phyloP scores from a whole-genome alignment of 2,113 vertebrate species.

The Vombatus ursinus region DNA sequence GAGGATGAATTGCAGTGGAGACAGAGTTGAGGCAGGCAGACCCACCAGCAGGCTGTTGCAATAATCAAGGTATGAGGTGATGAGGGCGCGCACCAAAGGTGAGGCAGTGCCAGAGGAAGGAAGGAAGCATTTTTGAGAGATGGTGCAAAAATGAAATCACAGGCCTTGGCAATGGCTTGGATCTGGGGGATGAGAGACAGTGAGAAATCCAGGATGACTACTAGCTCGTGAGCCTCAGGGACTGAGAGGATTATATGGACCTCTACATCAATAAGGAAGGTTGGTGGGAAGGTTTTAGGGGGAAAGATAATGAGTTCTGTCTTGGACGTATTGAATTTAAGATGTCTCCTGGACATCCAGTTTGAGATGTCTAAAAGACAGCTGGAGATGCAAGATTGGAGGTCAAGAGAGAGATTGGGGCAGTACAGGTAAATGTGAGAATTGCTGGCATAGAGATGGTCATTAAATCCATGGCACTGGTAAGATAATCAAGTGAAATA shows the following conservation, averaged over 20 bases:
- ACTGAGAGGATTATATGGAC: not conserved
- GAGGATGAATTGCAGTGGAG: not conserved
- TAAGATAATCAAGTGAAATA: not conserved
- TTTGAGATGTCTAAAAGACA: not conserved
- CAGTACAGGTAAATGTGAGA: no score
- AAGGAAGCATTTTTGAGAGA: not conserved
- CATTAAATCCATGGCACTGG: not conserved
- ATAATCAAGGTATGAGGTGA: not conserved
- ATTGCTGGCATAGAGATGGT: not conserved
- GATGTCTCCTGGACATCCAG: not conserved
- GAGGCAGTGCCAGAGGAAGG: not conserved
- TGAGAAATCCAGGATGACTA: not conserved
- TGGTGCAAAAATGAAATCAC: not conserved
- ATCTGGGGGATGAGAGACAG: not conserved
- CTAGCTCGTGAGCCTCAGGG: not conserved
- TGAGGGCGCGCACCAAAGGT: not conserved
- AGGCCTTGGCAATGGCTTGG: not conserved
- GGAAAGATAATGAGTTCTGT: not conserved
- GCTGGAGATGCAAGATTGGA: not conserved
- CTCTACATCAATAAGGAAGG: constrained; percentile 25
- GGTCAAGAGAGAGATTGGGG: not conserved
- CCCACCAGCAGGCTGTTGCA: not conserved
- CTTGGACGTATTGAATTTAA: not conserved
- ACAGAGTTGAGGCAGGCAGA: not conserved
- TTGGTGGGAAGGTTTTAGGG: not conserved